These are phyloP conservation scores for Siphonodentalium dalli DNA, from an alignment of 2,888 invertebrate genomes.

Conservation along the genomic window DNA sequence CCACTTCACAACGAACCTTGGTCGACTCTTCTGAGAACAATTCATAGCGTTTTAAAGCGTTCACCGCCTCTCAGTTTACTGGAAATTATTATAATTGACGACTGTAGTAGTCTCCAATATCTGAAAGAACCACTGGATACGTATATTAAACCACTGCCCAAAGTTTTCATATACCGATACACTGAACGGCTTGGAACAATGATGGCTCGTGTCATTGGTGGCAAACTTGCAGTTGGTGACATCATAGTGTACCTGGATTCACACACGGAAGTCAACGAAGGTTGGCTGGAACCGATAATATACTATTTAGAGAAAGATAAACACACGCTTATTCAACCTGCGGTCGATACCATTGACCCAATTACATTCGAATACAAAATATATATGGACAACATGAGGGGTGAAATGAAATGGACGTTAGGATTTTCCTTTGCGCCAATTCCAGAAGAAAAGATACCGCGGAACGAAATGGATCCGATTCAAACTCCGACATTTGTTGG, in stretches of 20 bases:
- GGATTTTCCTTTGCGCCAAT: slow-evolving; percentile 12
- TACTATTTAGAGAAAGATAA: slow-evolving; percentile 14
- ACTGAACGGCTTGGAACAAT: slow-evolving; percentile 12
- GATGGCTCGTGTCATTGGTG: slow-evolving; percentile 12
- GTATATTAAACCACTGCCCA: slow-evolving; percentile 8
- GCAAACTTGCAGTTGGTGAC: slow-evolving; percentile 6
- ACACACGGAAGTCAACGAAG: slow-evolving; percentile 13
- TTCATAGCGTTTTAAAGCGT: slow-evolving; percentile 13
- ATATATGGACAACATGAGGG: slow-evolving; percentile 16
- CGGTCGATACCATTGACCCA: slow-evolving; percentile 10
- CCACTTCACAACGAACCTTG: slow-evolving; percentile 19
- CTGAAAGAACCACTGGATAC: slow-evolving; percentile 2
- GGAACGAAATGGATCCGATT: slow-evolving; percentile 6
- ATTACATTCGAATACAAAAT: slow-evolving; percentile 11
- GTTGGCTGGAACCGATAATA: slow-evolving; percentile 18
- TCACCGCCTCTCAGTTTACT: slow-evolving; percentile 4
- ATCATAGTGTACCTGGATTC: slow-evolving; percentile 17
- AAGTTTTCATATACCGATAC: slow-evolving; percentile 3
- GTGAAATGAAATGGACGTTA: slow-evolving; percentile 17
- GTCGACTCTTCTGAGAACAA: slow-evolving; percentile 14
- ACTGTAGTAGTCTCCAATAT: slow-evolving; percentile 7
- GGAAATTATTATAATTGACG: slow-evolving; percentile 18
- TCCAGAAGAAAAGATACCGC: slow-evolving; percentile 1
- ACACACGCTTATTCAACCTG: slow-evolving; percentile 12
- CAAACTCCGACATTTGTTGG: slow-evolving; percentile 11